Evolutionary conservation across 2,797 vertebrate genomes (phyloP), one percentile per base, ranked within the genome.

Genomic region (Pantherophis vulpinus): DNA sequence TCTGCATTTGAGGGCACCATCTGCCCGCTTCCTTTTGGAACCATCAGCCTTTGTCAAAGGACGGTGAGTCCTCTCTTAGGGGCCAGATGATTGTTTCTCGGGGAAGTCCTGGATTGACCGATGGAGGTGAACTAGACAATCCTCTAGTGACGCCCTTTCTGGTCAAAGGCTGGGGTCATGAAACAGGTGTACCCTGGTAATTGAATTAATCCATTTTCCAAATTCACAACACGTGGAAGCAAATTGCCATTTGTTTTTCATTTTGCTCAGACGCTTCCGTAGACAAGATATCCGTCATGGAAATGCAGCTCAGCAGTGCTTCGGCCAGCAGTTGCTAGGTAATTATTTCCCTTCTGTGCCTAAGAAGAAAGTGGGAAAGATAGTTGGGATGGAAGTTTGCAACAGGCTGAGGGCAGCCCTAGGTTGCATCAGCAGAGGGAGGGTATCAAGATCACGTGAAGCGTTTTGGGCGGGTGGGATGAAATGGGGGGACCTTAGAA

Each of bases 251-350:
- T 59, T 10, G 51, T 56, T 83, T 90, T 13, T 47, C 5, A 93
- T 91, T 95, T 94, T 89, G 94, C 93, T 88, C 96, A 98, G 99
- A 96, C 98, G 99, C 90, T 99, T 99, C 97, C 99, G 99, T 96
- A 98, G 99, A 95, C 99, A 99, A 95, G 99, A 99, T 90, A 98
- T 99, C 96, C 99, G 99, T 93, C 99, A 99, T 90, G 99, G 99
- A 94, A 99, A 99, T 94, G 99, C 99, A 0, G 98, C 98, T 12
- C 99, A 99, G 97, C 99, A 99, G 96, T 99, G 99, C 97, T 98
- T 99, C 94, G 99, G 99, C 91, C 98, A 99, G 95, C 98, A 99
- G 97, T 98, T 99, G 96, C 98, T 98, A 89, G 99, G 99, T 99
- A 98, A 98, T 93, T 25, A 23, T 7, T 55, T 2, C 27, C 27